Base-by-base conservation (phyloP, 2,888 invertebrate genomes). In the Desoria tigrina region DNA sequence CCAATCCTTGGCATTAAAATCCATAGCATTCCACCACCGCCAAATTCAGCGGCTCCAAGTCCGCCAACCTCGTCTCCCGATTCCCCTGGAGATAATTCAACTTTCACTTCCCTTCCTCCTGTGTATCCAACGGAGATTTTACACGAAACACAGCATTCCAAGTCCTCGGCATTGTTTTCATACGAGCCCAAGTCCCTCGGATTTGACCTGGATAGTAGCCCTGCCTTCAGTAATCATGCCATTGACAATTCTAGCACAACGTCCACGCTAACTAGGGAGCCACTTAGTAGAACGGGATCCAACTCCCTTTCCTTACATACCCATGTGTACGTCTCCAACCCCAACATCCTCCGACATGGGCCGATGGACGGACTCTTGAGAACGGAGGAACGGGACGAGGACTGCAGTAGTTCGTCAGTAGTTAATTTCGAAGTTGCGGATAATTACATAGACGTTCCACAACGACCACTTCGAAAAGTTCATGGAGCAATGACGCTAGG, bases 181-280 rank as follows among this genome's bases (percentile, higher is more conserved):
- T 66, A 69, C 42, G 73, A 73, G 42, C 65, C 70, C 21, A 73
- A 71, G 45, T 72, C 73, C 11, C 68, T 72, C 14, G 73, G 68
- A 49, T 75, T 71, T 66, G 71, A 71, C 37, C 67, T 65, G 56
- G 65, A 69, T 27, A 63, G 63, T 23, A 42, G 18, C 16, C 24
- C 7, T 32, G 24, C 16, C 24, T 27, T 39, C 39, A 58, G 45
- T 42, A 37, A 49, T 32, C 18, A 26, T 32, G 26, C 37, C 37
- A 57, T 26, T 37, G 26, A 26, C 63, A 58, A n/a, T 42, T 18
- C 55, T 2, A 42, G 50, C 18, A 24, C 66, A 23, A 50, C 54
- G 23, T 49, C 51, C 23, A 21, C 14, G 11, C 16, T 27, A n/a
- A 37, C 56, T 39, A 65, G 66, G 45, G 71, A 71, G 18, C 71